Percentiles rank a stretch among this genome's conserved stretches.
These are phyloP conservation scores for Phoeniculus purpureus DNA, from an alignment of 2,797 vertebrate species.

Conservation along the genomic window DNA sequence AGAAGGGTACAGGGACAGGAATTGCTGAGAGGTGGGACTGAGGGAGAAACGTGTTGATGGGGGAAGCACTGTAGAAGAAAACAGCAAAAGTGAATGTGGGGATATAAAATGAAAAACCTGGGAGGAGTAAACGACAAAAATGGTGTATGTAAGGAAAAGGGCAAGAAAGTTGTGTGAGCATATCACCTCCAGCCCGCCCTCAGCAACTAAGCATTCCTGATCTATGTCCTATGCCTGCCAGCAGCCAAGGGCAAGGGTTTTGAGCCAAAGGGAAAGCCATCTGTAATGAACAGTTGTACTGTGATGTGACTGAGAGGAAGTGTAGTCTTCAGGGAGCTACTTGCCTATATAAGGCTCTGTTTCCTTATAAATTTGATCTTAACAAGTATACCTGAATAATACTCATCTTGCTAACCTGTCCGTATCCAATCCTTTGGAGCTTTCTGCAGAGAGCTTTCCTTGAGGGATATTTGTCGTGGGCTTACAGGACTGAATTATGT, in stretches of 20 bases:
- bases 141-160: neutral
- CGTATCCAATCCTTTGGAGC: constrained; percentile 19
- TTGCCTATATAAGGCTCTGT: neutral
- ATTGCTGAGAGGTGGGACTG: neutral
- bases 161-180: neutral
- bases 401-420: constrained; percentile 7
- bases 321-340: neutral
- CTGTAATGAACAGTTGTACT: neutral
- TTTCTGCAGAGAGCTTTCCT: constrained; percentile 1
- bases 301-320: neutral
- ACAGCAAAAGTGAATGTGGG: neutral
- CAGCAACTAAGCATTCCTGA: neutral
- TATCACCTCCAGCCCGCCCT: neutral
- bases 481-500: neutral
- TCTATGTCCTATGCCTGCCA: neutral
- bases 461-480: constrained; percentile 8
- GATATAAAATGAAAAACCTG: neutral
- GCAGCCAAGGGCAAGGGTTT: neutral
- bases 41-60: neutral
- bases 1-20: neutral
- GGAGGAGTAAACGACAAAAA: neutral
- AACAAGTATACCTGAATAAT: neutral
- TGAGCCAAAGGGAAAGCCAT: neutral
- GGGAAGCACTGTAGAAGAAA: neutral
- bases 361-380: constrained; percentile 19